Base-by-base conservation (phyloP, 2,888 invertebrate species). In the Lordiphosa andalusiaca region DNA sequence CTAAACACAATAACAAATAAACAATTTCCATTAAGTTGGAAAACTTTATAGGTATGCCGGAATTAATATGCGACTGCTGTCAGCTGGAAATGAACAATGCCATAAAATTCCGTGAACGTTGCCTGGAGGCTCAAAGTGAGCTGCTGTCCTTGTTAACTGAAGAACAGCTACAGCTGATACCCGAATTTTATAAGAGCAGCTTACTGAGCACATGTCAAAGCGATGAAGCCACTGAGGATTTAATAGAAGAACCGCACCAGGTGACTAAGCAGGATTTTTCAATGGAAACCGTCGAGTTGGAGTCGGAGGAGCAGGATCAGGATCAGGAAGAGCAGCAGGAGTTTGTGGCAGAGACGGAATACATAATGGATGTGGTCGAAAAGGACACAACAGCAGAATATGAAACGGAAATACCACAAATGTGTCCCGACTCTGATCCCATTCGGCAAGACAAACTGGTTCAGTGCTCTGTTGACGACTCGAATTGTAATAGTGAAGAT, bases 401-500 rank as follows among this genome's bases (percentile, higher is more conserved):
- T 10, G 30, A 10, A 1, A 10, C 30, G 9, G 30, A 30, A 30
- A 30, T 10, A 10, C 3, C 30, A 9, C 30, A 30, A 10, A 4
- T 30, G 1, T 3, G 2, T 30, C 10, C 10, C 10, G 2, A 9
- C 4, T 30, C 30, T 30, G 30, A 30, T 25, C 3, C 6, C 6
- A 25, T 25, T 6, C 25, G 2, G 7, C 7, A 25, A 25, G 25
- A 25, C 7, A 33, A 16, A 33, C 10, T 44, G 16, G 33, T 33
- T 44, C n/a, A 16, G 13, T 81, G 76, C 40, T 49, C 53, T 9
- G 64, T 56, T 9, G 84, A 80, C 6, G 51, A 49, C 0, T 84
- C 81, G 39, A 51, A 70, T 13, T 84, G 84, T 23, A 74, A 81
- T 12, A 77, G 84, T 0, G 77, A 77, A 7, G 77, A 84, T 23